phyloP scores from a whole-genome alignment of 2,888 invertebrate species.

The Drosophila neutralis region DNA sequence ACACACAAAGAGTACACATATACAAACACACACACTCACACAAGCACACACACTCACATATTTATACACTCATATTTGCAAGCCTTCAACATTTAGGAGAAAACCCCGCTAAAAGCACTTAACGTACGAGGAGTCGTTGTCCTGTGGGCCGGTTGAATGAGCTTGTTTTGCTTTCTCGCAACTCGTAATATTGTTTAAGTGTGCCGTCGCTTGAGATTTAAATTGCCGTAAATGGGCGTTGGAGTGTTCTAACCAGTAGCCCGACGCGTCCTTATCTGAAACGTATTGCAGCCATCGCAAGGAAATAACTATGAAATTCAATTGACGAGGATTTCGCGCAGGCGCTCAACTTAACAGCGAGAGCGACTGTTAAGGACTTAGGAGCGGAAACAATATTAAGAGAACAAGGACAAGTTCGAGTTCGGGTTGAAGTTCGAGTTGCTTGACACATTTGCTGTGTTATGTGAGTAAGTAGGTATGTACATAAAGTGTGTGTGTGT shows the following conservation, averaged over 20 bases:
- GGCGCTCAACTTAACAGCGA: conserved; percentile 51
- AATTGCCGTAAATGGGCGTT: conserved; percentile 31
- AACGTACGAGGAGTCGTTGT: conserved; percentile 64
- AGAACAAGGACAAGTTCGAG: conserved; percentile 14
- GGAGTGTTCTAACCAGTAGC: conserved; percentile 60
- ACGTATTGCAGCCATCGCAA: conserved; percentile 62
- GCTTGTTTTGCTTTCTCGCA: conserved; percentile 70
- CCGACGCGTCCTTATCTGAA: conserved; percentile 74
- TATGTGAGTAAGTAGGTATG: background rate
- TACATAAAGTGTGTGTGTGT: background rate
- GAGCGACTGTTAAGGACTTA: conserved; percentile 25
- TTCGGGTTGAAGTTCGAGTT: conserved; percentile 23
- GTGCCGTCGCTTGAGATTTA: conserved; percentile 29
- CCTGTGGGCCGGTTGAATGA: conserved; percentile 45
- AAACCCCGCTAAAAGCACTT: conserved; percentile 26
- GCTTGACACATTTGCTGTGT: conserved; percentile 9
- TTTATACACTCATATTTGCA: conserved; percentile 19
- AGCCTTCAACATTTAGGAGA: conserved; percentile 40
- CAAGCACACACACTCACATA: conserved; percentile 19
- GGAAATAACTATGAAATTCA: conserved; percentile 69
- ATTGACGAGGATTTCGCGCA: conserved; percentile 61
- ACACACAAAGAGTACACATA: conserved; percentile 24
- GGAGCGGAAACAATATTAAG: background rate
- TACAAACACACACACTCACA: conserved; percentile 12
- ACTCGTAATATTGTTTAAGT: conserved; percentile 30